Conservation (phyloP, 2,113 vertebrate species). For the Bubo scandiacus region DNA sequence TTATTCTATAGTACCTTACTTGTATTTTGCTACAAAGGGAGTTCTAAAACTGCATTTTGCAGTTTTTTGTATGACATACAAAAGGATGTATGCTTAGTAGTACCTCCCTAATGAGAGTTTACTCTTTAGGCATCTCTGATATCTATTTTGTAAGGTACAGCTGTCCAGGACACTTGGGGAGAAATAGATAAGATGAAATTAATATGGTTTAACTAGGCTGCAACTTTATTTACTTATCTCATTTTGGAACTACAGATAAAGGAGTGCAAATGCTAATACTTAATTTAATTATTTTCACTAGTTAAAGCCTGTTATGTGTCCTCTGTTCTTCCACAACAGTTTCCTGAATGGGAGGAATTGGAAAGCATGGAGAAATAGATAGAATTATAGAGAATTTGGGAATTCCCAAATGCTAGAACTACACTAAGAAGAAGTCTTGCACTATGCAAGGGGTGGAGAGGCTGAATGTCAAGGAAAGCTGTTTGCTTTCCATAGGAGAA, state of each 20-base stretch:
- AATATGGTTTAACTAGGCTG: slow-evolving; percentile 18
- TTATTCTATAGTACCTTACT: neutral
- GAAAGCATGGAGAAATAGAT: neutral
- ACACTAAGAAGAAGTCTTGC: neutral
- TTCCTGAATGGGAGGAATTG: neutral
- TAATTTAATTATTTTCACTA: slow-evolving; percentile 26
- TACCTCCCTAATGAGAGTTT: neutral
- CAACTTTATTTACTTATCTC: slow-evolving; percentile 12
- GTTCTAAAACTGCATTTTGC: neutral
- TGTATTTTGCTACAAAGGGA: neutral
- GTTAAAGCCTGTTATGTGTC: neutral
- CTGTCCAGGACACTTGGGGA: neutral
- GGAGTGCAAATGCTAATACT: neutral
- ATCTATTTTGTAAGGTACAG: neutral
- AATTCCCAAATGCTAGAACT: neutral
- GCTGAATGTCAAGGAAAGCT: neutral
- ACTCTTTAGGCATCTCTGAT: neutral
- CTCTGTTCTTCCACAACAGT: neutral
- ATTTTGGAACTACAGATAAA: slow-evolving; percentile 22
- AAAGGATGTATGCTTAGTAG: neutral
- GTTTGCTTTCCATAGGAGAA: neutral
- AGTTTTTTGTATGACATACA: neutral
- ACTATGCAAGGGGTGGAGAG: neutral
- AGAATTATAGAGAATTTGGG: neutral
- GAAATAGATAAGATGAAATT: neutral